Evolutionary conservation across 2,113 vertebrate genomes (phyloP).

Genomic region (Origma solitaria): DNA sequence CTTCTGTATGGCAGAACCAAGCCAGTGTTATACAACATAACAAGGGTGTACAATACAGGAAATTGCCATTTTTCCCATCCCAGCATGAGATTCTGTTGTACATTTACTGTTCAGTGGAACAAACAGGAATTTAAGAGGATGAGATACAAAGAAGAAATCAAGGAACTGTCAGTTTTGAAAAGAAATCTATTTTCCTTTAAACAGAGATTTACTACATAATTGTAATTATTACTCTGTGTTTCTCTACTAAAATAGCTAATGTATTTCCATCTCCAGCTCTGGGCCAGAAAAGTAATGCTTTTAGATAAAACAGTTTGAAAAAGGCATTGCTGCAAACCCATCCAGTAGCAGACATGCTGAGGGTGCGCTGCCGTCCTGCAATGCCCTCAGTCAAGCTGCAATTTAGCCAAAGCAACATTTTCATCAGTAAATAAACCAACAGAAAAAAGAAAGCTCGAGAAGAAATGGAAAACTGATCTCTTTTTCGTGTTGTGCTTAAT

Average conservation of each 20-base stretch:
- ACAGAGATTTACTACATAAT: neutral
- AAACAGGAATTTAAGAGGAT: neutral
- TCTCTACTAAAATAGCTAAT: neutral
- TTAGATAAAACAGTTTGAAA: neutral
- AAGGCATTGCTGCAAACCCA: neutral
- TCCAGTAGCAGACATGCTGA: neutral
- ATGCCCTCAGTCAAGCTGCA: neutral
- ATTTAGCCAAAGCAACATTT: neutral
- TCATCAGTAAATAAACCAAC: neutral
- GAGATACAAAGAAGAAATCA: neutral
- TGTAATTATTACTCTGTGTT: neutral
- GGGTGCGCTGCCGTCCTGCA: neutral
- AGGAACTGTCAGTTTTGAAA: neutral
- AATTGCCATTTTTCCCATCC: neutral
- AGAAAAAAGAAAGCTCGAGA: neutral
- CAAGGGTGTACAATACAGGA: neutral
- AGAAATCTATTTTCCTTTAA: neutral
- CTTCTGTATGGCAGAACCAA: neutral
- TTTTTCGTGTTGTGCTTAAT: neutral
- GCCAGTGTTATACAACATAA: neutral
- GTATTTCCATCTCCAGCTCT: neutral
- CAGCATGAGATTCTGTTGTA: neutral
- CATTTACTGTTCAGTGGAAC: neutral
- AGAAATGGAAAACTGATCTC: neutral
- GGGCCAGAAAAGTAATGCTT: neutral